Base-by-base conservation (phyloP, 2,888 invertebrate genomes). In the Oeneis ivallda region DNA sequence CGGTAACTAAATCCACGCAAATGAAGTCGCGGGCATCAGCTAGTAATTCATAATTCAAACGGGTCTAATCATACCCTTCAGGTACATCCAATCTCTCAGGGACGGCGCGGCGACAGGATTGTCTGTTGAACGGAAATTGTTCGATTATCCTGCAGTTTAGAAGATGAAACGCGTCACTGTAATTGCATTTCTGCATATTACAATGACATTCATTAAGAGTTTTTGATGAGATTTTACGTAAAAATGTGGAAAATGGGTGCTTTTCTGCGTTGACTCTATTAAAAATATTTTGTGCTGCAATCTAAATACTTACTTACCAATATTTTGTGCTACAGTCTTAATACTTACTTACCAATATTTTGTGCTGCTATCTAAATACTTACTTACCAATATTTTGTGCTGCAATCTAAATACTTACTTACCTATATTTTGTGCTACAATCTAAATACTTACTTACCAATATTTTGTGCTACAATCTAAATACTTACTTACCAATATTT, bases 81-180 rank as follows among this genome's bases (percentile, higher is more conserved):
- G 61, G 61, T 72, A 68, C 75, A 78, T 78, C 77, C 76, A 80
- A 79, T 81, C 84, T 80, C 84, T 62, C 57, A 74, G 83, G 85
- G 79, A 78, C 81, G 77, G 75, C 78, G 74, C 78, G 74, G 73
- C 71, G 74, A 76, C 73, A 72, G 72, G 71, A 71, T 76, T 77
- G 75, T 78, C 80, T 78, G 79, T 76, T 78, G 71, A 77, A 79
- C 75, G 76, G 71, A 74, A 72, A 72, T 70, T 74, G 77, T 79
- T 81, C 81, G 84, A 84, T 85, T 81, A 80, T 79, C 74, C 66
- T 65, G 66, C 67, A 71, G 70, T 69, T 67, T 62, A 77, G 66
- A 61, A 65, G 50, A 61, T 52, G 61, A 41, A 41, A 52, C 13
- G 41, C 39, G 17, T 32, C 47, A 52, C n/a, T 52, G 39, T 41